Evolutionary conservation across 1,140 invertebrate genomes (phyloP).

Genomic region (Megathymus violae): DNA sequence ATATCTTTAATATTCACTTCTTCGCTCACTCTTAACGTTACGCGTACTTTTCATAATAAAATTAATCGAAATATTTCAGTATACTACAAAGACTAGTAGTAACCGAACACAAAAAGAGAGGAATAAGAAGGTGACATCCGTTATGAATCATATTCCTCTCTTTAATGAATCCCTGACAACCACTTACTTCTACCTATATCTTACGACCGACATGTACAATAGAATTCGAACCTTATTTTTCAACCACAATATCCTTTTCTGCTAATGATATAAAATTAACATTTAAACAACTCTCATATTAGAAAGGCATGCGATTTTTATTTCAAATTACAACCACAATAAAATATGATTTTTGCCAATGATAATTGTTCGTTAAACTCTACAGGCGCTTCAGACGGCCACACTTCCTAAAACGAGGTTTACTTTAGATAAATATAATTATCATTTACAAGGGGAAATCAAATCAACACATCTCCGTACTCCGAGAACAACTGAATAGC

Average conservation of each 20-base stretch:
- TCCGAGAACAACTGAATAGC: conserved; percentile 23
- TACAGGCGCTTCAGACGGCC: background rate
- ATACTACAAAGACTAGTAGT: conserved; percentile 22
- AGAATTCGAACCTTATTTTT: conserved; percentile 4
- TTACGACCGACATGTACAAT: conserved; percentile 1
- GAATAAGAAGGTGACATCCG: background rate
- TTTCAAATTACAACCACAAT: conserved; percentile 8
- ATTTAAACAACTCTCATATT: conserved; percentile 4
- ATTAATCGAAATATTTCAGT: conserved; percentile 14
- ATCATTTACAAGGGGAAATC: background rate
- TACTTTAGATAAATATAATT: background rate
- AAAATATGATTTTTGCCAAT: conserved; percentile 7
- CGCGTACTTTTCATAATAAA: background rate
- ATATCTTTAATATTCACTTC: conserved; percentile 37
- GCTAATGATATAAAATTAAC: conserved; percentile 1
- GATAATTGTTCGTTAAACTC: conserved; percentile 1
- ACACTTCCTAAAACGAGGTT: background rate
- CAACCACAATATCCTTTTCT: conserved; percentile 6
- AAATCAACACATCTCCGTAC: conserved; percentile 19
- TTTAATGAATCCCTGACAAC: background rate
- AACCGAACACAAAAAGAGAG: conserved; percentile 14
- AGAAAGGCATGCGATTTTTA: conserved; percentile 5
- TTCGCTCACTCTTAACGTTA: conserved; percentile 25
- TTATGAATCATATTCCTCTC: background rate
- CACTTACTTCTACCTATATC: conserved; percentile 6